phyloP scores from a whole-genome alignment of 2,888 invertebrate genomes.

The Hipparchia sbordonii region DNA sequence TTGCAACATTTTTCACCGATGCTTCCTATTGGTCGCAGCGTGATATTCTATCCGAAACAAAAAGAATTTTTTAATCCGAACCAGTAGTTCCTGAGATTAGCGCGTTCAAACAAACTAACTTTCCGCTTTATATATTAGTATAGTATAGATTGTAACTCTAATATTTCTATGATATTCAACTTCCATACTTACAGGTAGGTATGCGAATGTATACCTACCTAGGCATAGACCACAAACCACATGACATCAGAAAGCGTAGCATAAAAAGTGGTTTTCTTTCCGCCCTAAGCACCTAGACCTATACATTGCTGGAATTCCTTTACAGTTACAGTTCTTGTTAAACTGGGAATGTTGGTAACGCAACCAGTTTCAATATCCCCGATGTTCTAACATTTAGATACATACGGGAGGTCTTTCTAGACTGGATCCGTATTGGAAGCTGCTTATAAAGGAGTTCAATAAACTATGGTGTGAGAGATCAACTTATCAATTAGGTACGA shows the following conservation, averaged over 20 bases:
- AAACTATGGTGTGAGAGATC: constrained; percentile 69
- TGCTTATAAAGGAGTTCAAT: constrained; percentile 63
- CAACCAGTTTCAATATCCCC: constrained; percentile 24
- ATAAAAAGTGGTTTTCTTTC: constrained; percentile 35
- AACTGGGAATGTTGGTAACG: constrained; percentile 35
- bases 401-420: constrained; percentile 30
- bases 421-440: constrained; percentile 46
- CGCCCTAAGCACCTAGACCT: constrained; percentile 22
- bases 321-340: constrained; percentile 42
- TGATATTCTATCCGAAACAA: too few species aligned
- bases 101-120: too few species aligned
- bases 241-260: not conserved
- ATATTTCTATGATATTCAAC: too few species aligned
- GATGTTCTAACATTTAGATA: constrained; percentile 12
- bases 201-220: constrained; percentile 24
- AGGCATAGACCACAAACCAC: constrained; percentile 30
- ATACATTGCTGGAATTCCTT: constrained; percentile 41
- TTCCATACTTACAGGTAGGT: constrained; percentile 7
- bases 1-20: too few species aligned
- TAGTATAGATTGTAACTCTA: too few species aligned
- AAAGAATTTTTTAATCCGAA: too few species aligned
- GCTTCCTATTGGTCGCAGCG: too few species aligned
- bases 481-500: constrained; percentile 66
- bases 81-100: too few species aligned
- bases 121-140: too few species aligned